Percentiles rank a stretch among this genome's conserved stretches.
phyloP scores from a whole-genome alignment of 1,140 invertebrate species.

The Gerris buenoi region DNA sequence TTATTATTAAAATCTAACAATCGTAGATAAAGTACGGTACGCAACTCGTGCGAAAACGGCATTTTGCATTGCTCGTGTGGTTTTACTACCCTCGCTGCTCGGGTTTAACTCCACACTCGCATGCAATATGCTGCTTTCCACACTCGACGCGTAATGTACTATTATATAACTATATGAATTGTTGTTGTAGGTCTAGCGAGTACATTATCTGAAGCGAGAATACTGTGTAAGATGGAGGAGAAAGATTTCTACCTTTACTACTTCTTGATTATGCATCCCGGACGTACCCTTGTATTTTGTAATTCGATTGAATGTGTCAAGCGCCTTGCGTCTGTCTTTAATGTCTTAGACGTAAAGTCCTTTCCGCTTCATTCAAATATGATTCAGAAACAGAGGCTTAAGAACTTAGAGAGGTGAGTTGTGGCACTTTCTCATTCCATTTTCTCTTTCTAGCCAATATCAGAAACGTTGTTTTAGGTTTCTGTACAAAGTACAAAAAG shows the following conservation, averaged over 20 bases:
- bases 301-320: constrained; percentile 91
- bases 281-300: constrained; percentile 88
- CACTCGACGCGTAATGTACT: too few relatives aligned
- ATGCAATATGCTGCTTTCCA: too few relatives aligned
- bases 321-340: constrained; percentile 66
- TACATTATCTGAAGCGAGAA: constrained; percentile 66
- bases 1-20: too few relatives aligned
- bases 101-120: too few relatives aligned
- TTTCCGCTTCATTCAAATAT: constrained; percentile 85
- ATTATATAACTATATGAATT: too few relatives aligned
- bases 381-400: constrained; percentile 84
- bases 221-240: constrained; percentile 56
- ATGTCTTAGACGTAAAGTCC: constrained; percentile 52
- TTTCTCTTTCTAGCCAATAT: too few relatives aligned
- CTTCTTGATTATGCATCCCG: constrained; percentile 67
- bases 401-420: constrained; percentile 70
- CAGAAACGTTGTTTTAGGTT: too few relatives aligned
- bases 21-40: too few relatives aligned
- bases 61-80: too few relatives aligned
- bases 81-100: too few relatives aligned
- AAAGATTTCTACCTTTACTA: constrained; percentile 92
- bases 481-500: too few relatives aligned
- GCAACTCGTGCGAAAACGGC: too few relatives aligned
- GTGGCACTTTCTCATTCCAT: background rate
- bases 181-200: constrained; percentile 40